A percentile compares a stretch with the other conserved stretches of the same genome.
phyloP scores from a whole-genome alignment of 2,113 vertebrate species.

The Vulpes lagopus region DNA sequence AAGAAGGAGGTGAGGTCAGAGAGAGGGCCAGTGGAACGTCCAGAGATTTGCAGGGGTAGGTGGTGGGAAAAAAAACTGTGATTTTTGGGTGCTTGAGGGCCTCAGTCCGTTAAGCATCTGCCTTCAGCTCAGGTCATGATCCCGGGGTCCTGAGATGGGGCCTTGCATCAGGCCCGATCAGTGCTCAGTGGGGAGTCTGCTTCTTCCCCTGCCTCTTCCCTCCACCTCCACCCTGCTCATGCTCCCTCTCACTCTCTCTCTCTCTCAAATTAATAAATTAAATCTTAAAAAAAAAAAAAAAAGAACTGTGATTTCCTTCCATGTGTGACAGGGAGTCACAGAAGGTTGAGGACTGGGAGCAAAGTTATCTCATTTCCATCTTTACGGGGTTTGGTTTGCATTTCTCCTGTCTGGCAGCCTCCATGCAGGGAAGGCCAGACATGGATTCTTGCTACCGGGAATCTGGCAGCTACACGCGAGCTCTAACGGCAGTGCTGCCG shows the following conservation, averaged over 20 bases:
- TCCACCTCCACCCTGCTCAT: not conserved
- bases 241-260: not conserved
- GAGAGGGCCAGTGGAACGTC: accelerated
- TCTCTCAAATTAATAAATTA: not conserved
- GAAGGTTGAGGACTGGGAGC: not conserved
- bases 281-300: not conserved
- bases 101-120: not conserved
- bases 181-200: too few species aligned
- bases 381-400: not conserved
- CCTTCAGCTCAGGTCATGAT: not conserved
- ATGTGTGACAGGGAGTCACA: accelerated
- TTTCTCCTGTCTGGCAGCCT: accelerated
- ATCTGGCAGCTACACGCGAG: accelerated
- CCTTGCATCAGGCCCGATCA: not conserved
- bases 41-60: not conserved
- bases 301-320: not conserved
- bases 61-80: not conserved
- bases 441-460: not conserved
- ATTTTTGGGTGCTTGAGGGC: too few species aligned
- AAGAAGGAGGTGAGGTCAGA: not conserved
- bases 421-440: not conserved
- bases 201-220: not conserved
- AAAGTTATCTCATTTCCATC: not conserved
- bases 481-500: accelerated
- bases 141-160: not conserved